Percentiles rank a stretch among this genome's conserved stretches.
Evolutionary conservation across 2,888 invertebrate species (phyloP).

Genomic region (Pachydiplax longipennis): DNA sequence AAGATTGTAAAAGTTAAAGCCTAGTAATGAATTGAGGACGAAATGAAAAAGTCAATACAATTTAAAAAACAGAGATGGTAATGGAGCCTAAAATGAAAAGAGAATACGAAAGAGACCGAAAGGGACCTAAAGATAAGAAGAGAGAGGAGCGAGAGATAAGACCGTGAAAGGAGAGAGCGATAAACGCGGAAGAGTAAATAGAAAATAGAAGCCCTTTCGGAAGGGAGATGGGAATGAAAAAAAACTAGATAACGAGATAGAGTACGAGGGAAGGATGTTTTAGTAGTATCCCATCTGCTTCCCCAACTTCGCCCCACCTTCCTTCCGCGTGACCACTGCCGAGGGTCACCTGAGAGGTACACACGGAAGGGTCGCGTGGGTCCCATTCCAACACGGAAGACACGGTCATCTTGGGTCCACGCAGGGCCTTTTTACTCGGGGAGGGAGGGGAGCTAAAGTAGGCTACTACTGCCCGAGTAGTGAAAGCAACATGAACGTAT

Average conservation of each 20-base stretch:
- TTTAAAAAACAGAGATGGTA: no score
- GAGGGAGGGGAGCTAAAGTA: background rate
- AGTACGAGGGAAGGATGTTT: slow-evolving; percentile 48
- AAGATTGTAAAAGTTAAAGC: no score
- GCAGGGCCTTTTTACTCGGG: background rate
- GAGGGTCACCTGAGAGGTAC: slow-evolving; percentile 45
- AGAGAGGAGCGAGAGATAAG: background rate
- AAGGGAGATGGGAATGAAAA: slow-evolving; percentile 46
- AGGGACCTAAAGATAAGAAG: background rate
- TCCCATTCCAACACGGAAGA: slow-evolving; percentile 34
- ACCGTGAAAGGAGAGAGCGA: slow-evolving; percentile 4
- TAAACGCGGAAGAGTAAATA: background rate
- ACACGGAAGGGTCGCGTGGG: slow-evolving; percentile 51
- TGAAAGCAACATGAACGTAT: background rate
- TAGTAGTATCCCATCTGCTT: slow-evolving; percentile 46
- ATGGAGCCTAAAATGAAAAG: no score
- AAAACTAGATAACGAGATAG: slow-evolving; percentile 45
- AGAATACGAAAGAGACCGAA: no score
- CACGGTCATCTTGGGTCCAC: slow-evolving; percentile 22
- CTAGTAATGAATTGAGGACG: no score
- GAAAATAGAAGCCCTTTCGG: slow-evolving; percentile 38
- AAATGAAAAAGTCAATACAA: no score
- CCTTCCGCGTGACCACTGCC: slow-evolving; percentile 46
- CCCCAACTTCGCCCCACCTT: slow-evolving; percentile 7
- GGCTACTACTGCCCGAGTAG: background rate